These are phyloP conservation scores for Cyphomyrus discorhynchus DNA, from an alignment of 2,113 vertebrate genomes.

Conservation along the genomic window DNA sequence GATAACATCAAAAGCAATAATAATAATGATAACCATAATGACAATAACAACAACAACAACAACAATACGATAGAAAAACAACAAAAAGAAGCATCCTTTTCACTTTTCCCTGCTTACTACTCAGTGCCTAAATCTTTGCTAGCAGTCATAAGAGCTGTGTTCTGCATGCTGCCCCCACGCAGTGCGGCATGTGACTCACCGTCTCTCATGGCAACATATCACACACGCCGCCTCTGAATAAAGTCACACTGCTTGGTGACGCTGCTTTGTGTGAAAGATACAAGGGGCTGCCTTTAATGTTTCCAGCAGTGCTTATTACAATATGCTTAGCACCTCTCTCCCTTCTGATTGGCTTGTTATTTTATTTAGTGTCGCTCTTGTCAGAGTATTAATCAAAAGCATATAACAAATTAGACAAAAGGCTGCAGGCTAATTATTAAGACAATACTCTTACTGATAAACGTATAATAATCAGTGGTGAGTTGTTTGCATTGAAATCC, in stretches of 20 bases:
- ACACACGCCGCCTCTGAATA: background rate
- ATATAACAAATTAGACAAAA: background rate
- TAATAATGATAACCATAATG: background rate
- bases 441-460: background rate
- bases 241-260: background rate
- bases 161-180: background rate
- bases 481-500: background rate
- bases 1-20: background rate
- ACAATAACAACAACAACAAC: background rate
- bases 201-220: background rate
- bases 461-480: background rate
- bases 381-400: background rate
- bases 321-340: background rate
- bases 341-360: background rate
- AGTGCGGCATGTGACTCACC: background rate
- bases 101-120: background rate
- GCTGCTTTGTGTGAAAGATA: background rate
- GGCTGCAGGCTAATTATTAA: background rate
- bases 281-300: background rate
- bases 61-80: background rate
- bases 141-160: background rate
- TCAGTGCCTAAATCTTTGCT: background rate
- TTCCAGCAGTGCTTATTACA: background rate
- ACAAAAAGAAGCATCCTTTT: background rate
- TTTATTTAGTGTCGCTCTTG: background rate